Evolutionary conservation across 1,140 invertebrate genomes (phyloP).

Genomic region (Antheraea mylitta): DNA sequence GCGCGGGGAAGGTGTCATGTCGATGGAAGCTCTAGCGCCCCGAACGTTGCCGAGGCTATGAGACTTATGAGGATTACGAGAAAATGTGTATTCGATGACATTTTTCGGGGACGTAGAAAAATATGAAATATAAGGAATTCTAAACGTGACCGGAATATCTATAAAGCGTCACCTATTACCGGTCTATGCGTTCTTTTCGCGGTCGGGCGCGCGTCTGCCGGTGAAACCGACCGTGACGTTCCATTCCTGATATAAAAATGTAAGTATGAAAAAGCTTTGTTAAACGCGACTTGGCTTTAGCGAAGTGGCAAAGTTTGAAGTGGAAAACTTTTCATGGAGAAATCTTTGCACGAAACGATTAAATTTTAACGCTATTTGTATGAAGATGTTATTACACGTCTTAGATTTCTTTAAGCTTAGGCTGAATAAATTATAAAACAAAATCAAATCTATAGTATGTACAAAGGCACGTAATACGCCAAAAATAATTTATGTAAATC

Average conservation of each 20-base stretch:
- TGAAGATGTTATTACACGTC: background rate
- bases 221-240: constrained; percentile 73
- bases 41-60: constrained; percentile 59
- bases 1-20: constrained; percentile 38
- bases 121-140: constrained; percentile 78
- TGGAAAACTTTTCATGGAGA: constrained; percentile 77
- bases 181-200: constrained; percentile 71
- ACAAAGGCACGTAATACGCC: background rate
- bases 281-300: constrained; percentile 71
- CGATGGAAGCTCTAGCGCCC: constrained; percentile 45
- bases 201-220: constrained; percentile 63
- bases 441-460: background rate
- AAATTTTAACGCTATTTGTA: constrained; percentile 69
- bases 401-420: background rate
- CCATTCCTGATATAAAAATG: constrained; percentile 76
- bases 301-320: constrained; percentile 76
- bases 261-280: constrained; percentile 78
- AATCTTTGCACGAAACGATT: constrained; percentile 74
- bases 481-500: background rate
- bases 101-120: constrained; percentile 76
- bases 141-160: constrained; percentile 72
- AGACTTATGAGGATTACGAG: constrained; percentile 77
- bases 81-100: constrained; percentile 79
- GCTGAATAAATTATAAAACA: background rate
- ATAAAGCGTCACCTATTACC: constrained; percentile 70